Evolutionary conservation across 2,888 invertebrate species (phyloP).

Genomic region (Coelopa pilipes): DNA sequence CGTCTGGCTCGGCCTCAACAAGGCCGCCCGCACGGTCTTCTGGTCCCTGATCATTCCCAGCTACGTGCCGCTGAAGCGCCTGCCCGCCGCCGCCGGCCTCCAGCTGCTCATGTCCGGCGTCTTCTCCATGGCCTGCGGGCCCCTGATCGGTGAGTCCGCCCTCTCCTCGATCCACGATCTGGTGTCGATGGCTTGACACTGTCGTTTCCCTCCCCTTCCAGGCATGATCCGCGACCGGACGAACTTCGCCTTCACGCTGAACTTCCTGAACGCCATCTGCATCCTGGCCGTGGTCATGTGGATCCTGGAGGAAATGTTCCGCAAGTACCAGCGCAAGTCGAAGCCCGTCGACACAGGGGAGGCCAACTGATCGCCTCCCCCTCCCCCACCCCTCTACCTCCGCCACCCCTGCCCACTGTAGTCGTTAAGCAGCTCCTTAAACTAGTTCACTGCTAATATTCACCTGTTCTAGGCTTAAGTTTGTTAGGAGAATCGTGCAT

Average conservation of each 20-base stretch:
- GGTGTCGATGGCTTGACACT: neutral
- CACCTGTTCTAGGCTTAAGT: neutral
- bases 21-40: constrained; percentile 78
- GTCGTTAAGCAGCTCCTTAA: no score
- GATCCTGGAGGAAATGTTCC: constrained; percentile 69
- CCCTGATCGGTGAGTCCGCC: constrained; percentile 72
- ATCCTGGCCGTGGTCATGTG: constrained; percentile 73
- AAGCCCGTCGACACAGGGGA: neutral
- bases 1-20: constrained; percentile 76
- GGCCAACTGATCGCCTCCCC: neutral
- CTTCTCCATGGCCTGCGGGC: constrained; percentile 73
- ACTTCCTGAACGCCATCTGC: constrained; percentile 75
- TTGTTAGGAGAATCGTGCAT: neutral
- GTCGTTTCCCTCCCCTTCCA: constrained; percentile 56
- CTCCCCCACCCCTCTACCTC: no score
- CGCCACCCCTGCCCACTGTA: no score
- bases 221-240: constrained; percentile 74
- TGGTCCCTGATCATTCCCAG: constrained; percentile 79
- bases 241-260: constrained; percentile 73
- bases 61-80: constrained; percentile 75
- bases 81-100: constrained; percentile 78
- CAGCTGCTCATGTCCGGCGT: constrained; percentile 76
- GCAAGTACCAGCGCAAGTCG: constrained; percentile 40
- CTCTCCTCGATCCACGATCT: constrained; percentile 3
- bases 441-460: neutral